Base-by-base conservation (phyloP, 2,797 vertebrate genomes). In the Halcyon badia region DNA sequence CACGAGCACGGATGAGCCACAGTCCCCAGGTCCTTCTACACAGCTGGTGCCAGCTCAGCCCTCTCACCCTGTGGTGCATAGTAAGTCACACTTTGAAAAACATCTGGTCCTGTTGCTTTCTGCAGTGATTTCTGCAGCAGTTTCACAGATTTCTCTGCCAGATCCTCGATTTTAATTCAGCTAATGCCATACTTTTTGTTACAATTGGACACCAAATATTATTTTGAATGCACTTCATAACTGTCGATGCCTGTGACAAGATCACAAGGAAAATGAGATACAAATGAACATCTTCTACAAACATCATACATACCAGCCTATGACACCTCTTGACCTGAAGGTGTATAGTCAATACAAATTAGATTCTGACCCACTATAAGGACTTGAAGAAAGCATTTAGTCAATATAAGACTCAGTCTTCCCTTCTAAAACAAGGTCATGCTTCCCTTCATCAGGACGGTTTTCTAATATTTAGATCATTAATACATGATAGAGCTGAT, bases 1-100 rank as follows among this genome's bases (percentile, higher is more conserved):
- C 94, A 98, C 97, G 1, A 97, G 98, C 91, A 94, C 98, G 3
- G 99, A 99, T 5, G 99, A 99, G 89, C 97, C 98, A 2, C 96
- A 98, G 46, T 93, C 98, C 85, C 75, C 98, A 73, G 98, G 88
- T 75, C 97, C 98, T 76, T 91, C 98, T 28, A 69, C 98, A 1
- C 97, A 98, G 4, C 95, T 95, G 6, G 96, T 98, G 93, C 96
- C 98, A 35, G 83, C 98, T 30, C 98, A 98, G 80, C 91, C 98
- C 79, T 73, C 98, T 90, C 98, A 98, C 20, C 98, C 99, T 19
- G 70, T 96, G 91, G 90, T 98, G 4, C 98, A 98, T 65, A 98
- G 99, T 99, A 97, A 99, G 99, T 99, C 78, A 44, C 79, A 37
- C 65, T 62, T 72, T 1, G 37, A 19, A 28, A 68, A 72, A 16